Evolutionary conservation across 2,113 vertebrate species (phyloP).

Genomic region (Vombatus ursinus): DNA sequence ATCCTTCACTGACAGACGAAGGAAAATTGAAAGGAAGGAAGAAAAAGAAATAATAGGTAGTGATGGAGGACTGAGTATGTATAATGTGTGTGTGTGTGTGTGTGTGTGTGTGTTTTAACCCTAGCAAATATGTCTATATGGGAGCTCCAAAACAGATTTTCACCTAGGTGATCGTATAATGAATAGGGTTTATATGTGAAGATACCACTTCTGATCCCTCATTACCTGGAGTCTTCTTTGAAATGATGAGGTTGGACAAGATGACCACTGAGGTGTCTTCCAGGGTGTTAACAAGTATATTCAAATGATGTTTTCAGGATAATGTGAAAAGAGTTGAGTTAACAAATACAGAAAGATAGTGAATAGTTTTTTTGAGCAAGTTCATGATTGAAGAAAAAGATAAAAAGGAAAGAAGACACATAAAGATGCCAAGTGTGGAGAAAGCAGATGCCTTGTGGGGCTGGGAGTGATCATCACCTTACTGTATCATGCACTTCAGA

Average conservation of each 20-base stretch:
- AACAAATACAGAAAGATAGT: background rate
- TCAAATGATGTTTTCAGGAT: background rate
- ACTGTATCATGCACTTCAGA: background rate
- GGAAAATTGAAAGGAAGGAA: background rate
- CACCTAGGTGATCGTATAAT: constrained; percentile 15
- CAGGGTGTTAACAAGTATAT: background rate
- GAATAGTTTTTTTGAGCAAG: background rate
- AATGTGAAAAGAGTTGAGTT: background rate
- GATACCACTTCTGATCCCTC: background rate
- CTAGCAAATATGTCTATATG: background rate
- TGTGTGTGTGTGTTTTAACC: background rate
- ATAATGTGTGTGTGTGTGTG: too few species aligned
- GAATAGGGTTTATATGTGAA: background rate
- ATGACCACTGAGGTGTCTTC: too few species aligned
- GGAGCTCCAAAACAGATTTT: background rate
- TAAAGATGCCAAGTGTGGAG: background rate
- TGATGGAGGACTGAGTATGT: background rate
- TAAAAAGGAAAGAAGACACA: background rate
- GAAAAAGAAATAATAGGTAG: background rate
- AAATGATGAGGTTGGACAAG: background rate
- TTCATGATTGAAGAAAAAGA: background rate
- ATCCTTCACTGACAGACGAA: background rate
- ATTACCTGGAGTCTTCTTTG: background rate
- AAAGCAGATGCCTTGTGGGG: background rate
- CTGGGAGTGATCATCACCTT: background rate